Base-by-base conservation (phyloP, 2,797 vertebrate genomes). In the Pipistrellus nathusii region DNA sequence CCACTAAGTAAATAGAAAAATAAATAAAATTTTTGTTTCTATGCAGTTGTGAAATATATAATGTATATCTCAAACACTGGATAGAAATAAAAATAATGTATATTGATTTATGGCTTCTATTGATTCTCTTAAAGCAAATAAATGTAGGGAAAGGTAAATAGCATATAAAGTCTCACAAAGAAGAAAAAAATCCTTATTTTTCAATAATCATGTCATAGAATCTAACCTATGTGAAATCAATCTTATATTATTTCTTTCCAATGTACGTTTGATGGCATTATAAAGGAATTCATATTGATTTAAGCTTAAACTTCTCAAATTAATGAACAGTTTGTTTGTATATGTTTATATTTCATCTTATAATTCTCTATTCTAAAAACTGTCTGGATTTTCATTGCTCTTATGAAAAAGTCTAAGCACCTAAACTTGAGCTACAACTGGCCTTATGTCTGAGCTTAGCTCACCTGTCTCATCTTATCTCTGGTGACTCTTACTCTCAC, bases 181-280 rank as follows among this genome's bases (percentile, higher is more conserved):
- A 85, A 68, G 25, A 32, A 92, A 66, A 82, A 18, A 57, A 46
- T 57, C 71, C 53, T 86, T 86, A 62, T 69, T 80, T 93, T 30
- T 80, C 17, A 78, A 73, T 3, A 72, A 72, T 18, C 55, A 89
- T 3, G 35, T 44, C 25, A n/a, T 51, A 71, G 30, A 53, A 85
- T 30, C 13, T 35, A 94, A 66, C 44, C 44, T 72, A 69, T 44
- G 14, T 69, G 88, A 91, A 77, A 89, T 80, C 23, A 85, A 76
- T 80, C 27, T 80, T 38, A 80, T 20, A n/a, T 23, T 62, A 87
- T 76, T 93, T 91, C 27, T 85, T 88, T 84, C 76, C n/a, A 62
- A 30, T 41, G 12, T 10, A n/a, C 71, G 27, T 38, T 6, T 32
- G 2, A 38, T 15, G 0, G 13, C 5, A 77, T 41, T 41, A 76